Conservation (phyloP, 2,888 invertebrate species). For the Falcaria lacertinaria region DNA sequence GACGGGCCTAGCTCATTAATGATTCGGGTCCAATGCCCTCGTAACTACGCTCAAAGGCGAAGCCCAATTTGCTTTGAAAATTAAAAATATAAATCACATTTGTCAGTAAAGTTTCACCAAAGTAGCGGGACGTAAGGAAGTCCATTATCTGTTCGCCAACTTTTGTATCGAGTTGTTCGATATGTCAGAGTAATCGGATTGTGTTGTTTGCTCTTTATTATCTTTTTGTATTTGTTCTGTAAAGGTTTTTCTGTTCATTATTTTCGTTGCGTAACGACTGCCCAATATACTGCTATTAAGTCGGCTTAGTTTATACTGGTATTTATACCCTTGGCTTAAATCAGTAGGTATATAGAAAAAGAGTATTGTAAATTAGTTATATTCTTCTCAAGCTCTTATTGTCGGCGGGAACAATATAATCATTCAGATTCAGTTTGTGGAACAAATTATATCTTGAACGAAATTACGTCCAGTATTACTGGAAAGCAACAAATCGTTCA, state of each 20-base stretch:
- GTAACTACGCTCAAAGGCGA: slow-evolving; percentile 16
- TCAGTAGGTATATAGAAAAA: too few relatives aligned
- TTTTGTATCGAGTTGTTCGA: background rate
- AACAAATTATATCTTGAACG: slow-evolving; percentile 17
- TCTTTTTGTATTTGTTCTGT: background rate
- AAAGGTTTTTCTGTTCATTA: background rate
- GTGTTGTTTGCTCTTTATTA: background rate
- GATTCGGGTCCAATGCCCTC: slow-evolving; percentile 24
- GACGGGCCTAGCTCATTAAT: slow-evolving; percentile 26
- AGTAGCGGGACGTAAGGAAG: slow-evolving; percentile 4
- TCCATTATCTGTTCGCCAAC: background rate
- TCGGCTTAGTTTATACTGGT: background rate
- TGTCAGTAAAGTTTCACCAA: slow-evolving; percentile 6
- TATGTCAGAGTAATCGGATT: slow-evolving; percentile 1
- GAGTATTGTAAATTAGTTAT: too few relatives aligned
- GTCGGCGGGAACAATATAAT: too few relatives aligned
- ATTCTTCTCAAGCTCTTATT: too few relatives aligned
- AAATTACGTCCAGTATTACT: slow-evolving; percentile 19
- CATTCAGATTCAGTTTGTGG: slow-evolving; percentile 17
- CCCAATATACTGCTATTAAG: background rate
- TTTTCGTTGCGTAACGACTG: background rate
- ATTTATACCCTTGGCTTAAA: background rate
- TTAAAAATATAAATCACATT: slow-evolving; percentile 16
- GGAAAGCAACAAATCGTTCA: slow-evolving; percentile 14
- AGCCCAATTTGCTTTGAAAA: slow-evolving; percentile 14